phyloP scores from a whole-genome alignment of 2,888 invertebrate species.

The Lasioglossum marginatum region DNA sequence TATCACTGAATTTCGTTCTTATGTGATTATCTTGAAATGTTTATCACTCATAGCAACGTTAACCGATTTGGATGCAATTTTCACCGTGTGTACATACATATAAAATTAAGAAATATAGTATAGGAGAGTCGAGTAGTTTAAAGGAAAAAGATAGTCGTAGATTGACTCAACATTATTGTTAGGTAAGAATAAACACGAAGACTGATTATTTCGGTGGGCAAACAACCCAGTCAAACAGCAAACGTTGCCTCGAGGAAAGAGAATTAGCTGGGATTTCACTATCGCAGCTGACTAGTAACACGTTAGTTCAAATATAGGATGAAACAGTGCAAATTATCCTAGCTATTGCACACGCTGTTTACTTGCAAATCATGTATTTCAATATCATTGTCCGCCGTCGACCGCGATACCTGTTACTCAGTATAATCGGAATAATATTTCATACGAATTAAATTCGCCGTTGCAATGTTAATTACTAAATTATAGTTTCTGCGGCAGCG shows the following conservation, averaged over 20 bases:
- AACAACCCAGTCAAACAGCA: not conserved
- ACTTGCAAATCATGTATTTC: conserved; percentile 22
- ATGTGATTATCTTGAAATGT: no score
- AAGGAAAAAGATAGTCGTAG: not conserved
- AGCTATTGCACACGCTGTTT: not conserved
- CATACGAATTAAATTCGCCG: conserved; percentile 17
- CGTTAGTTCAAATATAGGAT: not conserved
- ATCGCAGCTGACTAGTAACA: not conserved
- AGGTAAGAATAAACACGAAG: no score
- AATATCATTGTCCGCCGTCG: not conserved
- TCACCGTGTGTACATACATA: no score
- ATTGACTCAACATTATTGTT: no score
- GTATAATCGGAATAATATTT: conserved; percentile 9
- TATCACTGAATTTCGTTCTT: no score
- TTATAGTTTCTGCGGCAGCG: not conserved
- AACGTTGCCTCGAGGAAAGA: not conserved
- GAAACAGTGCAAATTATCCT: not conserved
- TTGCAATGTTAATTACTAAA: not conserved
- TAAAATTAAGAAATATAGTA: no score
- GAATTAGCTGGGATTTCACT: not conserved
- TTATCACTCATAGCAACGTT: no score
- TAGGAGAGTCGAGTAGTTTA: not conserved
- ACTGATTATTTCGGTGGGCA: no score
- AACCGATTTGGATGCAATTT: no score
- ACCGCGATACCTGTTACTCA: not conserved